Evolutionary conservation across 2,888 invertebrate genomes (phyloP).

Genomic region (Junonia oenone): DNA sequence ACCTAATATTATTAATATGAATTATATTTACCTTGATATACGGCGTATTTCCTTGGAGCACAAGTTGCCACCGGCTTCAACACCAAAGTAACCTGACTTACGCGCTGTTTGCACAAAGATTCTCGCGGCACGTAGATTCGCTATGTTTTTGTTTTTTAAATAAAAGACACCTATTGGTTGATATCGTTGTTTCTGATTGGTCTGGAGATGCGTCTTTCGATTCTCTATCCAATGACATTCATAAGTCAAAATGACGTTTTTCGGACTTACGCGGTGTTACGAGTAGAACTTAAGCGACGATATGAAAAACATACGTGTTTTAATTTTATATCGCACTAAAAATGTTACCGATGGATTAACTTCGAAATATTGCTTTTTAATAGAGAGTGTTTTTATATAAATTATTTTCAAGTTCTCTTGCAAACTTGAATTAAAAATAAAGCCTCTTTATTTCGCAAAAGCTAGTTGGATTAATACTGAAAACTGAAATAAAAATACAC

Average conservation of each 20-base stretch:
- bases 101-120: not conserved
- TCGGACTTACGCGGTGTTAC: not conserved
- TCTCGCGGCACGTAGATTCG: not conserved
- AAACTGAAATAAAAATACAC: too few relatives aligned
- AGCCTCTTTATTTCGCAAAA: too few relatives aligned
- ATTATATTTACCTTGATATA: not conserved
- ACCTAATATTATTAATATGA: not conserved
- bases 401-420: too few relatives aligned
- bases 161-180: not conserved
- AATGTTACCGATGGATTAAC: too few relatives aligned
- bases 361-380: too few relatives aligned
- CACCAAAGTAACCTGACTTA: not conserved
- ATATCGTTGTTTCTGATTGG: not conserved
- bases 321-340: too few relatives aligned
- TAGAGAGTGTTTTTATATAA: too few relatives aligned
- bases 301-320: too few relatives aligned
- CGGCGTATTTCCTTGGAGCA: not conserved
- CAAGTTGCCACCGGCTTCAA: not conserved
- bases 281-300: constrained; percentile 10
- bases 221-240: not conserved
- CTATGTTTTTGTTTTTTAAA: not conserved
- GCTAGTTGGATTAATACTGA: too few relatives aligned
- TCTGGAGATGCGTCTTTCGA: not conserved
- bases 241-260: not conserved
- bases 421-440: too few relatives aligned